Evolutionary conservation across 2,888 invertebrate genomes (phyloP).

Genomic region (Erebia ligea): DNA sequence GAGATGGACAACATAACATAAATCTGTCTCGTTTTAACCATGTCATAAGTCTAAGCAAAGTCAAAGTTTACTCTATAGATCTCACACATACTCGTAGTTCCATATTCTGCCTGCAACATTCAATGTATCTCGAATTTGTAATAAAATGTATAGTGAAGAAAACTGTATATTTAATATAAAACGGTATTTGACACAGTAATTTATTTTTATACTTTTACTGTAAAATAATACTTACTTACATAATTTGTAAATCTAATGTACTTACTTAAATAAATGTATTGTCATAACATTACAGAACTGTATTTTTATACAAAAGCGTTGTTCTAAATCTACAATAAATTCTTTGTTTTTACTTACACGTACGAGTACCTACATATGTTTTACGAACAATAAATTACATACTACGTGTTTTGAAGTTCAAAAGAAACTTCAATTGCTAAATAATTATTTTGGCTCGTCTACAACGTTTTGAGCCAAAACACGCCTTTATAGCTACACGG

Average conservation of each 20-base stretch:
- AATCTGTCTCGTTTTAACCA: too few species aligned
- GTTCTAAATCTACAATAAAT: slow-evolving; percentile 69
- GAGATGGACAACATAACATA: too few species aligned
- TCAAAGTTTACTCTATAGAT: too few species aligned
- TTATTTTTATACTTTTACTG: not conserved
- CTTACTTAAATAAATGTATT: slow-evolving; percentile 9
- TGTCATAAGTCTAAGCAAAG: too few species aligned
- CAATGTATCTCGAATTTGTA: not conserved
- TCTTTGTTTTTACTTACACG: slow-evolving; percentile 67
- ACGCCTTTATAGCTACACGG: slow-evolving; percentile 70
- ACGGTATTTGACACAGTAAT: not conserved
- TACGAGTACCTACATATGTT: too few species aligned
- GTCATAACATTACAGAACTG: slow-evolving; percentile 28
- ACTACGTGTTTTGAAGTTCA: slow-evolving; percentile 58
- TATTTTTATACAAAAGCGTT: slow-evolving; percentile 34
- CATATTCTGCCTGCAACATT: not conserved
- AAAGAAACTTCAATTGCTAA: slow-evolving; percentile 58
- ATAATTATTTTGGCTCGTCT: slow-evolving; percentile 30
- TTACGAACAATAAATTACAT: slow-evolving; percentile 43
- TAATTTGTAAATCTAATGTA: slow-evolving; percentile 7
- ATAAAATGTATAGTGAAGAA: not conserved
- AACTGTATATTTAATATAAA: not conserved
- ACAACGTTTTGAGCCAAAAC: slow-evolving; percentile 62
- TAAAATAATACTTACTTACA: not conserved
- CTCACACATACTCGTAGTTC: too few species aligned